These are phyloP conservation scores for Calypte anna DNA, from an alignment of 2,113 vertebrate species.

Conservation along the genomic window DNA sequence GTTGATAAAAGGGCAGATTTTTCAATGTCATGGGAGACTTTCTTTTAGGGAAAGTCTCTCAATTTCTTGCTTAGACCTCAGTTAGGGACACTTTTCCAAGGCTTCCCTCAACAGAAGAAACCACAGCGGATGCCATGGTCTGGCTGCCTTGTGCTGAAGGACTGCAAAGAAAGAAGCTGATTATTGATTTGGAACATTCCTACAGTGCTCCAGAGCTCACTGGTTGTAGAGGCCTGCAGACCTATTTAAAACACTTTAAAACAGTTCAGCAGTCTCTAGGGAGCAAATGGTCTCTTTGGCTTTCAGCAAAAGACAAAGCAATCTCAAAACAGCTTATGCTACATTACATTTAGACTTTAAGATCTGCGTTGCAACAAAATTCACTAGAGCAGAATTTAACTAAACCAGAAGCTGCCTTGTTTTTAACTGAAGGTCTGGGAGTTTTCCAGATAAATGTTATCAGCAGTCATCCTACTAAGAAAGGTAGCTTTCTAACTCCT, in stretches of 20 bases:
- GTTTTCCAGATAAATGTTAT: neutral
- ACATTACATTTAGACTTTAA: neutral
- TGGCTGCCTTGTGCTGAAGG: neutral
- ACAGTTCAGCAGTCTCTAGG: neutral
- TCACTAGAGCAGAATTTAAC: neutral
- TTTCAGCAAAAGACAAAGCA: neutral
- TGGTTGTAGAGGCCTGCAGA: neutral
- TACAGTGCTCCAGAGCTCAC: neutral
- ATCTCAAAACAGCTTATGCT: neutral
- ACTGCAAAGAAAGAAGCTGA: neutral
- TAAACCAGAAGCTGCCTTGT: neutral
- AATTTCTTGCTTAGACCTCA: neutral
- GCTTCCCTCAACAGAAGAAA: neutral
- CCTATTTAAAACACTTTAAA: neutral
- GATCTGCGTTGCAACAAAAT: neutral
- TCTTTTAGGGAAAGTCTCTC: neutral
- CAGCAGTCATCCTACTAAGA: neutral
- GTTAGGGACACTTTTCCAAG: neutral
- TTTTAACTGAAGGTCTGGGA: neutral
- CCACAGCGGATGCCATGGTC: neutral
- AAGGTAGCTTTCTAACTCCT: neutral
- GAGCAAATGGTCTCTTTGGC: neutral
- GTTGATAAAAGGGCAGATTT: neutral
- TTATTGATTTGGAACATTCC: neutral
- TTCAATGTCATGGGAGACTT: neutral